phyloP scores from a whole-genome alignment of 2,113 vertebrate genomes.

The Corythoichthys intestinalis region DNA sequence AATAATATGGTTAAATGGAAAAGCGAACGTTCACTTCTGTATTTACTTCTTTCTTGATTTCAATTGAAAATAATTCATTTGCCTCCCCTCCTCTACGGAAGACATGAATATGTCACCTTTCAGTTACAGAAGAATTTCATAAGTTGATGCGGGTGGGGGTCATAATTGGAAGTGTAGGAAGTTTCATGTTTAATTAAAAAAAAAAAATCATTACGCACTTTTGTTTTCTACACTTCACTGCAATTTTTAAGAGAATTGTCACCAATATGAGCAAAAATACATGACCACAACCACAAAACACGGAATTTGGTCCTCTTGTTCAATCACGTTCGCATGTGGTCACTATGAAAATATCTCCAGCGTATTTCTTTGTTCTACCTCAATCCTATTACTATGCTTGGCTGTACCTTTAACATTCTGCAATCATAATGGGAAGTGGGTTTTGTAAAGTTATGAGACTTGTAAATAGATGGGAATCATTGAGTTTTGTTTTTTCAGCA shows the following conservation, averaged over 20 bases:
- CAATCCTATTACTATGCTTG: constrained; percentile 62
- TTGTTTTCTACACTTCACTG: constrained; percentile 15
- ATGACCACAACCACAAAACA: background rate
- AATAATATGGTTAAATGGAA: constrained; percentile 10
- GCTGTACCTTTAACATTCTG: constrained; percentile 36
- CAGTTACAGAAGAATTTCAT: constrained; percentile 17
- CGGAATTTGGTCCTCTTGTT: background rate
- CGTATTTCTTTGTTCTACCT: constrained; percentile 69
- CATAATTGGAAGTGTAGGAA: constrained; percentile 2
- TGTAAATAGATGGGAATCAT: constrained; percentile 65
- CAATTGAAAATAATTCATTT: constrained; percentile 20
- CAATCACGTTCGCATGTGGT: background rate
- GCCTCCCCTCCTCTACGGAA: constrained; percentile 25
- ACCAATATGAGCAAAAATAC: background rate
- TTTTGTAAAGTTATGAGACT: constrained; percentile 62
- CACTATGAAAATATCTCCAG: constrained; percentile 7
- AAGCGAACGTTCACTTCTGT: constrained; percentile 19
- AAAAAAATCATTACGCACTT: constrained; percentile 15
- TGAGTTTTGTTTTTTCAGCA: constrained; percentile 42
- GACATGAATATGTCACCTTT: constrained; percentile 51
- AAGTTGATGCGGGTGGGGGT: background rate
- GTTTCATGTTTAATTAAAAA: constrained; percentile 14
- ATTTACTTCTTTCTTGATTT: constrained; percentile 39
- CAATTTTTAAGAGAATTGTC: constrained; percentile 9
- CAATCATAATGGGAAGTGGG: constrained; percentile 35